A percentile compares a stretch with the other conserved stretches of the same genome.
phyloP scores from a whole-genome alignment of 2,888 invertebrate species.

The Acanthosepion esculentum region DNA sequence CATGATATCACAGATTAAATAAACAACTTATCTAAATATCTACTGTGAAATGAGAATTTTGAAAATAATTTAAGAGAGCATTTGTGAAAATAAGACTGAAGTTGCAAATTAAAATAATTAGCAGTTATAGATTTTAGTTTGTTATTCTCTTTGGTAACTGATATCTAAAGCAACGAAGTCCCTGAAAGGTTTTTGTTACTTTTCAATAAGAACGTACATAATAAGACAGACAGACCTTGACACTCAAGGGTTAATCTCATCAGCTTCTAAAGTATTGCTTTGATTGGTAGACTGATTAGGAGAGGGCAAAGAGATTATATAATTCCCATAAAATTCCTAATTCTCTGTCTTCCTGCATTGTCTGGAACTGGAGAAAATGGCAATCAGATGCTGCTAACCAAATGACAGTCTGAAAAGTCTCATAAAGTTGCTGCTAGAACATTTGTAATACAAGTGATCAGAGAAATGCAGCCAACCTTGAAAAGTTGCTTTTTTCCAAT shows the following conservation, averaged over 20 bases:
- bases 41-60: too few relatives aligned
- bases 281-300: background rate
- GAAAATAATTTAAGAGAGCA: too few relatives aligned
- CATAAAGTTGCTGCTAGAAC: background rate
- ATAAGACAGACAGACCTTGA: background rate
- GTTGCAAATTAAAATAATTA: too few relatives aligned
- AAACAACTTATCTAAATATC: too few relatives aligned
- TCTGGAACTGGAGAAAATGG: background rate
- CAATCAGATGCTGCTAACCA: background rate
- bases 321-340: background rate
- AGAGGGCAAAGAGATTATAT: background rate
- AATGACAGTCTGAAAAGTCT: background rate
- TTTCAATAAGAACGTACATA: background rate
- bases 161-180: too few relatives aligned
- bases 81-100: too few relatives aligned
- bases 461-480: constrained; percentile 5
- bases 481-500: background rate
- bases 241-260: background rate
- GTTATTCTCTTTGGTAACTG: too few relatives aligned
- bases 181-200: background rate
- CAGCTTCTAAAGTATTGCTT: background rate
- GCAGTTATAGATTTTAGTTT: too few relatives aligned
- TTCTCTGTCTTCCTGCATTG: background rate
- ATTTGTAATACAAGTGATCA: background rate
- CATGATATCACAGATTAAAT: too few relatives aligned